phyloP scores from a whole-genome alignment of 2,888 invertebrate genomes.

The Peribatodes rhomboidaria region DNA sequence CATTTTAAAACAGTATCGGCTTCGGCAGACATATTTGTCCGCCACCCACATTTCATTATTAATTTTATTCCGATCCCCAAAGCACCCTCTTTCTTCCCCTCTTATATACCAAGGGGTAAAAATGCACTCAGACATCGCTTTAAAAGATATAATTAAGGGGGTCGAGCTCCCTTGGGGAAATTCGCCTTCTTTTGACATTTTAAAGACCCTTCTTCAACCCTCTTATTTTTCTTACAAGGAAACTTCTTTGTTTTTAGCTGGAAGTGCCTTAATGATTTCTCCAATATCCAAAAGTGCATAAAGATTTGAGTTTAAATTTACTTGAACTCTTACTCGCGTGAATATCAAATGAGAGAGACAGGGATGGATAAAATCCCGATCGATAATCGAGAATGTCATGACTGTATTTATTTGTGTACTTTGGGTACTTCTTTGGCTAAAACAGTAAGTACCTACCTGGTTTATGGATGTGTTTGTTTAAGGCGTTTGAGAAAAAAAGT shows the following conservation, averaged over 20 bases:
- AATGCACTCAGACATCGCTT: conserved; percentile 85
- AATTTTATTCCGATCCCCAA: conserved; percentile 50
- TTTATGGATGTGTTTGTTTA: too few species aligned
- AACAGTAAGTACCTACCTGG: too few species aligned
- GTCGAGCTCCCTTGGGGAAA: conserved; percentile 77
- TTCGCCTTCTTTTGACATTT: conserved; percentile 85
- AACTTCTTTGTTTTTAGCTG: conserved; percentile 34
- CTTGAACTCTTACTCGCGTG: too few species aligned
- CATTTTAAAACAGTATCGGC: conserved; percentile 19
- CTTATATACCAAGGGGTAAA: conserved; percentile 70
- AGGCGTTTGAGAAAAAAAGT: too few species aligned
- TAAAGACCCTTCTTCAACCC: conserved; percentile 78
- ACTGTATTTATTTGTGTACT: too few species aligned
- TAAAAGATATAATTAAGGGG: conserved; percentile 86
- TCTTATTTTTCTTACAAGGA: conserved; percentile 25
- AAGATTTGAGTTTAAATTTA: too few species aligned
- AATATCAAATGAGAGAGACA: too few species aligned
- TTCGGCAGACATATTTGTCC: conserved; percentile 42
- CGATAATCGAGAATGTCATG: too few species aligned
- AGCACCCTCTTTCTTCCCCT: conserved; percentile 56
- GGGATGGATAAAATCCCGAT: too few species aligned
- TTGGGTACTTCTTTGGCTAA: too few species aligned
- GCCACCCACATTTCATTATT: conserved; percentile 44
- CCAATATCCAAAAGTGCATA: too few species aligned
- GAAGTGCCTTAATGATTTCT: conserved; percentile 39